Conservation (phyloP, 2,888 invertebrate species). For the Lysandra bellargus region DNA sequence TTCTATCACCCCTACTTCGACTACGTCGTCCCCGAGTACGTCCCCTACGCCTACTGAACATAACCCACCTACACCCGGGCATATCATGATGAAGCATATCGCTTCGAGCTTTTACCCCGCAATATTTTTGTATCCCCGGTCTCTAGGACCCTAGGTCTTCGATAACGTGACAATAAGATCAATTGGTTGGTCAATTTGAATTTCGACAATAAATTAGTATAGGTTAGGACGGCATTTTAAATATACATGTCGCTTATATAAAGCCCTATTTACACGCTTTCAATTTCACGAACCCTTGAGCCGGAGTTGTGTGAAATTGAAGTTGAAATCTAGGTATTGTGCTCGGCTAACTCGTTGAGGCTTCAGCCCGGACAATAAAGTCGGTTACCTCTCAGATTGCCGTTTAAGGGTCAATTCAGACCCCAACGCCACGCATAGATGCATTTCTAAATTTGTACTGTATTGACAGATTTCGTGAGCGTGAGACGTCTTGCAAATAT, state of each 20-base stretch:
- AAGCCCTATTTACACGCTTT: constrained; percentile 38
- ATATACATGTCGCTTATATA: constrained; percentile 22
- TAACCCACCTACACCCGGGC: not conserved
- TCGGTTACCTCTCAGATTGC: not conserved
- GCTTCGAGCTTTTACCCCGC: constrained; percentile 60
- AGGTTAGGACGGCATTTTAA: constrained; percentile 14
- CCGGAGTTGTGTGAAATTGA: constrained; percentile 51
- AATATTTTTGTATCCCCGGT: constrained; percentile 62
- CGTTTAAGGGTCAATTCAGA: not conserved
- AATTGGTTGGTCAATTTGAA: constrained; percentile 70
- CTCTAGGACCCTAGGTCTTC: constrained; percentile 47
- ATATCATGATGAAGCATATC: constrained; percentile 76
- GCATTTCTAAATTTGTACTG: too few relatives aligned
- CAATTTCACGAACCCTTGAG: constrained; percentile 52
- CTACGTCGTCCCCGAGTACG: constrained; percentile 60
- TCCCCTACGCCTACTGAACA: constrained; percentile 66
- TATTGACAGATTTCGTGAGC: too few relatives aligned
- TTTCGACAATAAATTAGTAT: constrained; percentile 55
- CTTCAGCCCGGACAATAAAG: not conserved
- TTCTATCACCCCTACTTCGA: constrained; percentile 65
- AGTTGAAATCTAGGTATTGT: constrained; percentile 25
- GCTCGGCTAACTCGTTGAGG: not conserved
- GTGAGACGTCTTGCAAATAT: too few relatives aligned
- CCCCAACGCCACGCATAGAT: too few relatives aligned
- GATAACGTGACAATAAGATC: constrained; percentile 47